Percentiles rank a stretch among this genome's conserved stretches.
Evolutionary conservation across 2,113 vertebrate species (phyloP).

Genomic region (Podarcis raffonei): DNA sequence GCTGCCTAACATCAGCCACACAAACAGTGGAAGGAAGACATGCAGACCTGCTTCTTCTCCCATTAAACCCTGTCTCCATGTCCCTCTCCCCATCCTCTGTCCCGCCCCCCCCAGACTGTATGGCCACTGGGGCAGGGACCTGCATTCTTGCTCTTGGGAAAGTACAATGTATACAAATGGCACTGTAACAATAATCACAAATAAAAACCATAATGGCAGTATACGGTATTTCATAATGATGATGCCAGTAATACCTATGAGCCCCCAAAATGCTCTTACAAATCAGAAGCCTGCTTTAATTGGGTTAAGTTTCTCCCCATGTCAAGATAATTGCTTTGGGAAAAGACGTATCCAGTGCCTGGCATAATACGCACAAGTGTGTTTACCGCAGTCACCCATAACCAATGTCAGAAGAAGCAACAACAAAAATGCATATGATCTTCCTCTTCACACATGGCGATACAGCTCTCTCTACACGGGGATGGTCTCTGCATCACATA

Average conservation of each 20-base stretch:
- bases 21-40: not conserved
- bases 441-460: not conserved
- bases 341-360: not conserved
- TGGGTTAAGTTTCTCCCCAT: not conserved
- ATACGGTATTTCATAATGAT: no score
- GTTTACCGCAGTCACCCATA: no score
- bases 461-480: no score
- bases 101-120: not conserved
- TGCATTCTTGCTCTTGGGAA: not conserved
- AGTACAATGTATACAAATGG: not conserved
- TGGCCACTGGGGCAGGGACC: not conserved
- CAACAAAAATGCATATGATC: not conserved
- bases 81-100: not conserved
- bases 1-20: not conserved
- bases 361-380: no score
- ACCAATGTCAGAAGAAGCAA: no score
- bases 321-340: no score
- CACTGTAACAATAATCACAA: no score
- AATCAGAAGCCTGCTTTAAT: no score
- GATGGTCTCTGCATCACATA: not conserved
- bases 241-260: not conserved
- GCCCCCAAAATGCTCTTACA: not conserved
- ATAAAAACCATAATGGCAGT: no score
- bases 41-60: not conserved
- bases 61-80: not conserved